Base-by-base conservation (phyloP, 2,113 vertebrate genomes). In the Neodon shergylaensis region DNA sequence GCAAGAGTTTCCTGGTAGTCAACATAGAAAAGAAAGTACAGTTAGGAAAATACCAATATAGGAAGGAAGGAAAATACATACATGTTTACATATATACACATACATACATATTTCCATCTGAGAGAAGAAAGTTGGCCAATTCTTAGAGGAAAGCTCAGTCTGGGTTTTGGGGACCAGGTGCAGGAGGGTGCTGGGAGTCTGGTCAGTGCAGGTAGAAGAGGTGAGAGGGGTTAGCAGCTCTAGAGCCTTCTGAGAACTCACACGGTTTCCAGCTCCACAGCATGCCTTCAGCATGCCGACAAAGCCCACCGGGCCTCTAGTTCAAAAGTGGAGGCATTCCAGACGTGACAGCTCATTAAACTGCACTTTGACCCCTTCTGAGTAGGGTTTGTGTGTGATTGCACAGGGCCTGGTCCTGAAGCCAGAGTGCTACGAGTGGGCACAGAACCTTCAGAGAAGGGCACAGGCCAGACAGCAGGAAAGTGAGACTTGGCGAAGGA, bases 401-500 rank as follows among this genome's bases (percentile, higher is more conserved):
- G 77, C 12, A 2, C 68, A 44, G 16, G 49, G 52, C 26, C 0
- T 24, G 0, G 6, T 1, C 42, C 0, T 22, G 70, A 52, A 73
- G 44, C 11, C 21, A 47, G 19, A 39, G 4, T 11, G 19, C 63
- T 10, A 2, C 1, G 49, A n/a, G 13, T 19, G 9, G 0, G 10
- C 3, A 4, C 1, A 33, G 13, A 26, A 21, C 76, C 54, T 36
- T 11, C 10, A 1, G 26, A 19, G 7, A 47, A 11, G 14, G n/a
- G 22, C 39, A 16, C 19, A 10, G 10, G 39, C 13, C 2, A 21
- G 33, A 33, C 22, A 42, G 21, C 44, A 61, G 16, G 39, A 31
- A 31, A 2, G 58, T 5, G 13, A 13, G 36, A n/a, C 31, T 36
- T n/a, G 19, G 0, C 36, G 14, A 16, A 61, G 39, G 88, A n/a